Evolutionary conservation across 2,113 vertebrate genomes (phyloP), one percentile per base, ranked within the genome.

Genomic region (Anolis carolinensis): DNA sequence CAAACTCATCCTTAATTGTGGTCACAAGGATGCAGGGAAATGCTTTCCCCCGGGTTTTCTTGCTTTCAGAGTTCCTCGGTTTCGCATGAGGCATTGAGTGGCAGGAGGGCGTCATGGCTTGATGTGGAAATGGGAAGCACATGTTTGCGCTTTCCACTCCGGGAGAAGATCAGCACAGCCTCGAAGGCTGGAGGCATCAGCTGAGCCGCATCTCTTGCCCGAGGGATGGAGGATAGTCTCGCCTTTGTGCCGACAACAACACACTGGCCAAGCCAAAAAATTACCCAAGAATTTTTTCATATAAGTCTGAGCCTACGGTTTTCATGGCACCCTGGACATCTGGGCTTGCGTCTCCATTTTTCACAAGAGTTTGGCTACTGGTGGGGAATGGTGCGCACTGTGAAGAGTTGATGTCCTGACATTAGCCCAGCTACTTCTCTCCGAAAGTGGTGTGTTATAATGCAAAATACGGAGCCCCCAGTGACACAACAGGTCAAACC

Each of bases 41-140:
- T 7, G 63, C 39, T n/a, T 27, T 30, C 27, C 5, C 23, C 44
- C 2, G 20, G 36, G 63, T 18, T 44, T 81, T 14, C 4, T 52
- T 7, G 34, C n/a, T 65, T 85, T 59, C 36, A 77, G 44, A 32
- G 68, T 36, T 2, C 32, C 4, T 39, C 18, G 30, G 13, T 75
- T 82, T 68, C 59, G 11, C 55, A 67, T 74, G 16, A 25, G 77
- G 50, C 23, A n/a, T 18, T 78, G 62, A 68, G 34, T 13, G 16
- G 25, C 34, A 70, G 36, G 44, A 36, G 23, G 13, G 10, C 8
- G 16, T 18, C 20, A 32, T 72, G 32, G 39, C 39, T 76, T 59
- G 63, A 8, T 7, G 0, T 4, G 44, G 44, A 32, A 30, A 25
- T 6, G 1, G 13, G n/a, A 16, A n/a, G 8, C 21, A 1, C 20